A percentile compares a stretch with the other conserved stretches of the same genome.
These are phyloP conservation scores for Chloropsis cyanopogon DNA, from an alignment of 2,113 vertebrate species.

Conservation along the genomic window DNA sequence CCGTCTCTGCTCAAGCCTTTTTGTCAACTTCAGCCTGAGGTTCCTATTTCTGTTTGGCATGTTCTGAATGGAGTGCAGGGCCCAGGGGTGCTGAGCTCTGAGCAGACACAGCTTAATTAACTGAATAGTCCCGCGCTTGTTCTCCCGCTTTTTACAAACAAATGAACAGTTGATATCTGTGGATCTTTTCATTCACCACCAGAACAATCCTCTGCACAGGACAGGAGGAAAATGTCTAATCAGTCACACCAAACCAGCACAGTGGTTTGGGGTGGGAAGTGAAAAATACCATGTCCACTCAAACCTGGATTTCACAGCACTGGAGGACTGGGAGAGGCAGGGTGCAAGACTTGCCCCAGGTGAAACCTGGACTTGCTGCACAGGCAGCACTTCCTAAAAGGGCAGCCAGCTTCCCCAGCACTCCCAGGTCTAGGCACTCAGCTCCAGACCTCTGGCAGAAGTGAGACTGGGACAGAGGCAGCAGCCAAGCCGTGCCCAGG, in stretches of 20 bases:
- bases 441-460: neutral
- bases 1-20: neutral
- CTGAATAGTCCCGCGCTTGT: neutral
- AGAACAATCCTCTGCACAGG: neutral
- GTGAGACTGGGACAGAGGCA: neutral
- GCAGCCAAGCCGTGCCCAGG: neutral
- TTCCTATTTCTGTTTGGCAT: neutral
- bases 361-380: neutral
- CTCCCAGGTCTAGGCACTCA: accelerated
- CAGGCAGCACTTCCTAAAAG: neutral
- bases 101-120: neutral
- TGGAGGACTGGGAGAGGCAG: neutral
- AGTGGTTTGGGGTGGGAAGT: neutral
- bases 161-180: neutral
- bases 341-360: accelerated
- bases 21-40: neutral
- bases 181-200: neutral
- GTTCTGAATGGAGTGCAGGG: neutral
- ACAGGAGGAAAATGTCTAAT: neutral
- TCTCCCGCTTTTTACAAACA: neutral
- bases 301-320: neutral
- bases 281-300: neutral
- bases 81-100: neutral
- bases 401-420: neutral
- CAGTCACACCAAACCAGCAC: neutral